A percentile compares a stretch with the other conserved stretches of the same genome.
Conservation (phyloP, 2,113 vertebrate species). For the Excalfactoria chinensis region DNA sequence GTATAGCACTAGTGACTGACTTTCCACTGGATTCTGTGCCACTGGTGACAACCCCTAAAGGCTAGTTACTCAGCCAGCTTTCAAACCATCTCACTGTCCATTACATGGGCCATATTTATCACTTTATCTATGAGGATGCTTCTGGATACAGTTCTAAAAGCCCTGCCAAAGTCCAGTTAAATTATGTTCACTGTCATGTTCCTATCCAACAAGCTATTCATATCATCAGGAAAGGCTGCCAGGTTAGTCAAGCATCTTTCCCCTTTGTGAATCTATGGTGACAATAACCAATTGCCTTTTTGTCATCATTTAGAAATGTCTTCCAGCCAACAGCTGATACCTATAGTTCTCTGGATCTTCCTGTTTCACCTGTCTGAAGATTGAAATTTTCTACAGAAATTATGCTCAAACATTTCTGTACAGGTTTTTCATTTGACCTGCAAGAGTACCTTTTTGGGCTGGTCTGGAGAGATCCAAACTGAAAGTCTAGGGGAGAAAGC, state of each 20-base stretch:
- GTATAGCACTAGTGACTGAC: too few relatives aligned
- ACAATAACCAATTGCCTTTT: neutral
- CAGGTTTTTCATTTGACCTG: neutral
- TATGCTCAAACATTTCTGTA: neutral
- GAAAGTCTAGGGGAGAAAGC: neutral
- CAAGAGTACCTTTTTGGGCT: neutral
- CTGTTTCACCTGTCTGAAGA: neutral
- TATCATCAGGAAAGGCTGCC: neutral
- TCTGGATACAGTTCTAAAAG: neutral
- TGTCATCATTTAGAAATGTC: neutral
- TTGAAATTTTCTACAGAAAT: neutral
- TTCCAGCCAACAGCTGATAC: neutral
- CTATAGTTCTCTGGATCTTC: neutral
- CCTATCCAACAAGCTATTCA: neutral
- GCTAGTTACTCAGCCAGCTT: neutral
- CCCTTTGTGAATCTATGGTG: neutral
- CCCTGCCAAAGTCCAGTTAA: neutral
- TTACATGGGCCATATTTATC: neutral
- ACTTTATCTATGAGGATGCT: neutral
- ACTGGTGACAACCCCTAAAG: neutral
- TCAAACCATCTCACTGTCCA: neutral
- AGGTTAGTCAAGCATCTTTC: neutral
- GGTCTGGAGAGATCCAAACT: neutral
- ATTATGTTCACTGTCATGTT: neutral
- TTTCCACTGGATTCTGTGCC: neutral